A percentile compares a stretch with the other conserved stretches of the same genome.
Conservation (phyloP, 2,888 invertebrate genomes). For the Alviniconcha strummeri region DNA sequence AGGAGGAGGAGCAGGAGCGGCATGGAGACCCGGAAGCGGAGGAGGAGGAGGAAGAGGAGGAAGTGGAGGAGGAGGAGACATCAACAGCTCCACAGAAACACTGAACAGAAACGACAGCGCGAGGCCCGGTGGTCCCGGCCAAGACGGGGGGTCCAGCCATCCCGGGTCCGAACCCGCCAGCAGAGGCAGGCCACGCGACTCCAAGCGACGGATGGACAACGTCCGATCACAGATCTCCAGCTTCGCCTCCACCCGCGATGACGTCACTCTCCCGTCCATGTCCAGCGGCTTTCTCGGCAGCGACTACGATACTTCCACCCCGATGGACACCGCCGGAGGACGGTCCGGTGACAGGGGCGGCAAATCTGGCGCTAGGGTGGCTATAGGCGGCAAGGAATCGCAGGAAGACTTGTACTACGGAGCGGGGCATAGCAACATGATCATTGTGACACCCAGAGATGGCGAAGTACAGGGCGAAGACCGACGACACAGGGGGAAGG, state of each 20-base stretch:
- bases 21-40: not conserved
- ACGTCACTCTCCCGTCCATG: constrained; percentile 17
- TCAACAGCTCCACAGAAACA: not conserved
- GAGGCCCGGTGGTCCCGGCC: too few species aligned
- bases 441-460: not conserved
- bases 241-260: constrained; percentile 19
- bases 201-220: not conserved
- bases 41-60: not conserved
- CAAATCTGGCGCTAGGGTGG: too few species aligned
- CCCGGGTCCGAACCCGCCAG: not conserved
- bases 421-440: too few species aligned
- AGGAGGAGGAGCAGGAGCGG: not conserved
- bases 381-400: not conserved
- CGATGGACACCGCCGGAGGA: not conserved
- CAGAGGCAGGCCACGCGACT: not conserved
- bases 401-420: too few species aligned
- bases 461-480: not conserved
- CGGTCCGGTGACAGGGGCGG: not conserved
- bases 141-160: too few species aligned
- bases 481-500: not conserved
- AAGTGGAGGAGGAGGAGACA: constrained; percentile 27
- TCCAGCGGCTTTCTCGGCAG: not conserved
- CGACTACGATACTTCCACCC: not conserved
- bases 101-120: not conserved
- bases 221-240: constrained; percentile 2